Percentiles rank a stretch among this genome's conserved stretches.
Evolutionary conservation across 2,113 vertebrate species (phyloP).

Genomic region (Phalacrocorax carbo): DNA sequence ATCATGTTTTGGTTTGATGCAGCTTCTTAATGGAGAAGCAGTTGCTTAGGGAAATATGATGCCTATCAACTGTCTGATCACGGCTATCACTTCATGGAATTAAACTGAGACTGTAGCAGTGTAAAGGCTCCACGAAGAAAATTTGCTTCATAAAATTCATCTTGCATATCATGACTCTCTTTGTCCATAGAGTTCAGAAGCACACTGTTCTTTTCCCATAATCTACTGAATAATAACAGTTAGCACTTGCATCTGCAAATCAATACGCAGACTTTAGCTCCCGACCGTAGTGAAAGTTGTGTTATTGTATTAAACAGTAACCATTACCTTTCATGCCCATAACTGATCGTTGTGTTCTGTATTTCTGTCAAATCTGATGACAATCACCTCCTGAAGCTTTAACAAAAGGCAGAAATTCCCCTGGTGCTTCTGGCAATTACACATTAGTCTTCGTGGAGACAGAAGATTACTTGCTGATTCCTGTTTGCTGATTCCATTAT

Average conservation of each 20-base stretch:
- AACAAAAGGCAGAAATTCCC: conserved; percentile 52
- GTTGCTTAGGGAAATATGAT: background rate
- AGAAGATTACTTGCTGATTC: conserved; percentile 50
- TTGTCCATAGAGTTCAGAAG: background rate
- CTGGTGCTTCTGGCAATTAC: conserved; percentile 38
- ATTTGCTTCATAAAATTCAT: conserved; percentile 26
- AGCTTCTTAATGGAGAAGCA: background rate
- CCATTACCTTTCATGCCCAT: background rate
- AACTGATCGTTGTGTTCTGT: background rate
- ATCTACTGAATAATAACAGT: background rate
- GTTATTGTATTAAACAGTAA: background rate
- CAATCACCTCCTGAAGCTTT: conserved; percentile 24
- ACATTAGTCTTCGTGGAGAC: background rate
- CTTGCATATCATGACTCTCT: conserved; percentile 5
- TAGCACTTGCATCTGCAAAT: background rate
- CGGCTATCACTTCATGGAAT: background rate
- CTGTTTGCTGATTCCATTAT: conserved; percentile 53
- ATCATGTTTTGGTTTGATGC: background rate
- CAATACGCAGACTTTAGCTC: background rate
- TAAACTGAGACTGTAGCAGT: background rate
- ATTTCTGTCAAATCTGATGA: background rate
- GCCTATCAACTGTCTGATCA: background rate
- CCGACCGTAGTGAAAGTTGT: background rate
- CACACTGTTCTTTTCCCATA: background rate
- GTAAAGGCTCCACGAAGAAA: background rate